Conservation (phyloP, 2,113 vertebrate genomes). For the Anthoscopus minutus region DNA sequence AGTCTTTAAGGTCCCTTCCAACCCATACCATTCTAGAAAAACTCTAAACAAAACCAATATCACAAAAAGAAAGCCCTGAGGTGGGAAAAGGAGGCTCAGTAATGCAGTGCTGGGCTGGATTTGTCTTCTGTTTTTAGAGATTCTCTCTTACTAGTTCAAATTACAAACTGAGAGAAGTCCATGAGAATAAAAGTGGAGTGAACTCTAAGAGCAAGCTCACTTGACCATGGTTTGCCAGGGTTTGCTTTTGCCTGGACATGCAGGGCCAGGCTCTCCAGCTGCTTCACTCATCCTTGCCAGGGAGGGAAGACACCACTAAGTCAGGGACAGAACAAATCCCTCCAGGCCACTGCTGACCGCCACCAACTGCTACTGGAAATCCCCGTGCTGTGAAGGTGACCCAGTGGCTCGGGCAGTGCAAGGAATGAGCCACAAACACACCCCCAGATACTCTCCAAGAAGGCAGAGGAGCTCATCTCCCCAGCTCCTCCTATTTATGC, state of each 20-base stretch:
- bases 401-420: not conserved
- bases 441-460: not conserved
- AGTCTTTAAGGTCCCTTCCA: not conserved
- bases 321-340: not conserved
- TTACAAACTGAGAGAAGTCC: not conserved
- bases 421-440: not conserved
- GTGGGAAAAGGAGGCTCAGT: not conserved
- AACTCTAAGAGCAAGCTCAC: not conserved
- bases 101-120: not conserved
- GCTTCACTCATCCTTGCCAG: not conserved
- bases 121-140: not conserved
- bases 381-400: accelerated
- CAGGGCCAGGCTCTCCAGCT: not conserved
- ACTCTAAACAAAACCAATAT: not conserved
- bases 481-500: not conserved
- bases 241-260: not conserved
- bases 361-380: accelerated
- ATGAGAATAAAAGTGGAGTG: not conserved
- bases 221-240: not conserved
- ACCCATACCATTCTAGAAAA: not conserved
- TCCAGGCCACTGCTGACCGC: not conserved
- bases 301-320: not conserved
- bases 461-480: not conserved
- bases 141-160: not conserved
- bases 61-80: not conserved